These are phyloP conservation scores for Falco punctatus DNA, from an alignment of 2,113 vertebrate genomes.

Conservation along the genomic window DNA sequence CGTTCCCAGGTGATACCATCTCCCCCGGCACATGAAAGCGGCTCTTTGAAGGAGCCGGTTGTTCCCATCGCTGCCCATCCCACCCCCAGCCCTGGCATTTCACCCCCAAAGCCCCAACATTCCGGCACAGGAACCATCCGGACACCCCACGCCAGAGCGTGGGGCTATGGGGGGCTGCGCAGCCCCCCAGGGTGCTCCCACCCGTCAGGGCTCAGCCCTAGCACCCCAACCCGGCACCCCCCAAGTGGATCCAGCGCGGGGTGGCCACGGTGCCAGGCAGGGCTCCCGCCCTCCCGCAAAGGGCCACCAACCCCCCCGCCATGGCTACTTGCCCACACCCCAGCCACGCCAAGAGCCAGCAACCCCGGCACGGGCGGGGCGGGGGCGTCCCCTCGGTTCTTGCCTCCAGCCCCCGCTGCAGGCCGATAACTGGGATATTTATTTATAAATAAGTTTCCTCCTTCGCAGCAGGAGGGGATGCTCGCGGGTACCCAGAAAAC, in stretches of 20 bases:
- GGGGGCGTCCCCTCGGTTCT: not conserved
- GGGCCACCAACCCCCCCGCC: not conserved
- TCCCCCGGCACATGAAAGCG: not conserved
- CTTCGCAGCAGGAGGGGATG: not conserved
- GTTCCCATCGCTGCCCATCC: not conserved
- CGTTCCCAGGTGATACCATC: conserved; percentile 47
- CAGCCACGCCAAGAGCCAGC: not conserved
- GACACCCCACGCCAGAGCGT: not conserved
- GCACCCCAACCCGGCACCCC: not conserved
- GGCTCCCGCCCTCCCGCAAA: not conserved
- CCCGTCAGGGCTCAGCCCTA: not conserved
- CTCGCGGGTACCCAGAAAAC: not conserved
- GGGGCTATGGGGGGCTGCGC: too few relatives aligned
- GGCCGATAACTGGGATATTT: not conserved
- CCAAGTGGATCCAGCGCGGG: too few relatives aligned
- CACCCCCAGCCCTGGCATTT: not conserved
- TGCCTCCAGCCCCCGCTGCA: not conserved
- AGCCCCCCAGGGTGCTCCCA: not conserved
- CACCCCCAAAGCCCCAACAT: not conserved
- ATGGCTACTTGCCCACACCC: not conserved
- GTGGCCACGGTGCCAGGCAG: too few relatives aligned
- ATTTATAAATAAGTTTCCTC: conserved; percentile 16
- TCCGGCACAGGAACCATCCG: accelerated
- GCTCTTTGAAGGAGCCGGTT: not conserved
- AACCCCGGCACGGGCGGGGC: accelerated